A percentile compares a stretch with the other conserved stretches of the same genome.
Conservation (phyloP, 2,797 vertebrate species). For the Microctenopoma lineatum region DNA sequence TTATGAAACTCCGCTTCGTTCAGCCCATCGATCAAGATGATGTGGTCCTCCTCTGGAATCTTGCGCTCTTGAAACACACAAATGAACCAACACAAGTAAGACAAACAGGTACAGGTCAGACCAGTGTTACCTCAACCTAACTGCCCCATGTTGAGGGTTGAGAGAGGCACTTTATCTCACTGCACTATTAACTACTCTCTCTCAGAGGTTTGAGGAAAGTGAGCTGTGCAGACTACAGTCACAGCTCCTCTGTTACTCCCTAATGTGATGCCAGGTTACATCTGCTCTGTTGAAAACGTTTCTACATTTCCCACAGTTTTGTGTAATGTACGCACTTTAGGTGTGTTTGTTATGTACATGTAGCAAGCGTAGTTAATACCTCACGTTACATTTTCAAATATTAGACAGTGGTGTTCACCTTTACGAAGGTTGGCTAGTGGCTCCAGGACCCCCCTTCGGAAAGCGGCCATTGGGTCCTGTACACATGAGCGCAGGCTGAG, state of each 20-base stretch:
- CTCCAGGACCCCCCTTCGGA: constrained; percentile 92
- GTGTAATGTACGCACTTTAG: no score
- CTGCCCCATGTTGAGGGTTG: not conserved
- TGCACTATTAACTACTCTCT: constrained; percentile 21
- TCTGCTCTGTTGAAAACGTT: constrained; percentile 18
- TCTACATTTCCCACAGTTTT: not conserved
- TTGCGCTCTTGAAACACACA: constrained; percentile 86
- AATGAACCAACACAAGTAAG: constrained; percentile 8
- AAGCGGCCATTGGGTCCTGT: constrained; percentile 93
- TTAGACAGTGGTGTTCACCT: constrained; percentile 78
- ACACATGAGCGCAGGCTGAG: constrained; percentile 96
- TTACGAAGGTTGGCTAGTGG: constrained; percentile 89
- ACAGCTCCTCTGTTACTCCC: constrained; percentile 8
- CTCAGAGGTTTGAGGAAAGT: constrained; percentile 15
- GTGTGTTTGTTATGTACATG: no score
- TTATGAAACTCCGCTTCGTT: constrained; percentile 99
- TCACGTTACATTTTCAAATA: not conserved
- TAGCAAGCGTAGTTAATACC: no score
- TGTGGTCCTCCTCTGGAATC: constrained; percentile 94
- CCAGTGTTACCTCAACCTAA: constrained; percentile 8
- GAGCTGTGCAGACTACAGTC: constrained; percentile 8
- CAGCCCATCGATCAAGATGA: constrained; percentile 96
- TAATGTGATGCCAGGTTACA: constrained; percentile 25
- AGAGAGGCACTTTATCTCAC: constrained; percentile 15
- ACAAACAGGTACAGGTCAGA: not conserved